A percentile compares a stretch with the other conserved stretches of the same genome.
phyloP scores from a whole-genome alignment of 2,797 vertebrate species.

The Rhodeus uyekii region DNA sequence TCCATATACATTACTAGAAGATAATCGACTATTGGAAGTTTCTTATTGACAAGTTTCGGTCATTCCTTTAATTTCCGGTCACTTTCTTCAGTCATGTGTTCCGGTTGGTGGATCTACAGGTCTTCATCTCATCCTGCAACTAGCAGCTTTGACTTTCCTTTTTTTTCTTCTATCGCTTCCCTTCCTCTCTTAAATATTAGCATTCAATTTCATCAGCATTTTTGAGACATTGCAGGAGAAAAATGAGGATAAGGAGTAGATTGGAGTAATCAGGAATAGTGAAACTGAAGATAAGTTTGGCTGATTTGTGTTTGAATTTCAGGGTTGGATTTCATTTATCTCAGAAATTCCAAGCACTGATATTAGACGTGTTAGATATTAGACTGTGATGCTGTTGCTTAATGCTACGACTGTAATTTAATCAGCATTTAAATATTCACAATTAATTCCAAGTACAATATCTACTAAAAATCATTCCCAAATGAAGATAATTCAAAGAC shows the following conservation, averaged over 20 bases:
- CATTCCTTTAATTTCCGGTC: neutral
- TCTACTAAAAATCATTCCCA: neutral
- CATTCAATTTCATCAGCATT: conserved; percentile 21
- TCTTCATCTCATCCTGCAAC: neutral
- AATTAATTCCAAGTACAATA: neutral
- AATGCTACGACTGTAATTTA: neutral
- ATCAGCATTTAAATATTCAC: neutral
- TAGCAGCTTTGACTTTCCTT: conserved; percentile 6
- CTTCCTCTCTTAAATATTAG: conserved; percentile 37
- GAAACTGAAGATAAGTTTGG: neutral
- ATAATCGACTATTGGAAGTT: conserved; percentile 28
- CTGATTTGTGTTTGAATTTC: neutral
- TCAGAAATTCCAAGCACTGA: neutral
- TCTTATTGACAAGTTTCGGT: conserved; percentile 6
- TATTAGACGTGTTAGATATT: neutral
- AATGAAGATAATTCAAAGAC: neutral
- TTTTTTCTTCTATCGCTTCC: neutral
- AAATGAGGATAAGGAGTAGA: conserved; percentile 21
- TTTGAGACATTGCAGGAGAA: neutral
- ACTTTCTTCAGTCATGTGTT: conserved; percentile 6
- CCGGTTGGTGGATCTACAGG: conserved; percentile 3
- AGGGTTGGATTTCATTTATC: neutral
- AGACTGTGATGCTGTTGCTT: neutral
- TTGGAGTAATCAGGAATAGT: neutral
- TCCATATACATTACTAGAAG: conserved; percentile 39